Evolutionary conservation across 1,140 invertebrate species (phyloP), one percentile per base, ranked within the genome.

Genomic region (Brachionus angularis): DNA sequence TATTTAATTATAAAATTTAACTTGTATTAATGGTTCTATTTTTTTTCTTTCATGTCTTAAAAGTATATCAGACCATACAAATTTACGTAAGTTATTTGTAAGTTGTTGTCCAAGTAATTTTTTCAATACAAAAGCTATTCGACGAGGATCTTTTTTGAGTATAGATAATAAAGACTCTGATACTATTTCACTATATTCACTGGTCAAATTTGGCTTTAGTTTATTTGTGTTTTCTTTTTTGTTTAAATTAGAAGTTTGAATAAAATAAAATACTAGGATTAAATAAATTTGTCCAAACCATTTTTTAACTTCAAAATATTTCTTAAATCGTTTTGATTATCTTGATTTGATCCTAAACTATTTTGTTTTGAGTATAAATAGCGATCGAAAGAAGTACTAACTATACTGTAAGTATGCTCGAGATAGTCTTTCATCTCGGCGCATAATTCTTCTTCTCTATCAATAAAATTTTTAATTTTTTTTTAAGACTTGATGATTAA

Each of bases 11-110:
- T 14, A 50, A 50, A 39, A 8, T 55, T 31, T 23, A 18, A 36
- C 7, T 46, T 31, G 3, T 2, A 21, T 46, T 29, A 58, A 27
- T 7, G 12, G 44, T 12, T 76, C 77, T 58, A 79, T 53, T 70
- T 74, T 75, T 53, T 79, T 77, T 16, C 78, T 72, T 46, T 80
- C 79, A 29, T 72, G 72, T 46, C 75, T 77, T 36, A 80, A 77
- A 39, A 81, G 72, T 7, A 78, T 74, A 73, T 81, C 80, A 12
- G 77, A 72, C 80, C 80, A 81, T 55, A 81, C 78, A 72, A 78
- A 79, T 1, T 75, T 34, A 16, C 79, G 58, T 8, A 81, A 74
- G 18, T 52, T 74, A 14, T 76, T 76, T 12, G 79, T 79, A 23
- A 81, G 71, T 70, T 80, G 79, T 72, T 78, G 70, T 8, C 79